Evolutionary conservation across 1,140 invertebrate genomes (phyloP).

Genomic region (Amphibalanus amphitrite): DNA sequence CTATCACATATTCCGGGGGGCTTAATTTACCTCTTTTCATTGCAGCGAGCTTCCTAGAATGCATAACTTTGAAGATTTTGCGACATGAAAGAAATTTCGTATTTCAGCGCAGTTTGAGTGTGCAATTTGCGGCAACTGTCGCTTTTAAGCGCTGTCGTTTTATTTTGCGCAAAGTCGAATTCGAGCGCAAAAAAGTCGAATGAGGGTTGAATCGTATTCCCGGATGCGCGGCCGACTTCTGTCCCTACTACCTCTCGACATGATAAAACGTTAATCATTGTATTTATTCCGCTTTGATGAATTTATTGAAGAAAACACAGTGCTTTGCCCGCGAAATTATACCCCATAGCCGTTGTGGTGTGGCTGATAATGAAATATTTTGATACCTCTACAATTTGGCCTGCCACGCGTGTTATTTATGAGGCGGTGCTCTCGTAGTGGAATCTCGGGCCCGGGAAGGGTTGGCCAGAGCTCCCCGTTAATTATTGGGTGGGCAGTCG

Average conservation of each 20-base stretch:
- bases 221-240: background rate
- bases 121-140: no score
- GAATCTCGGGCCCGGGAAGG: background rate
- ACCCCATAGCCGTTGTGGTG: background rate
- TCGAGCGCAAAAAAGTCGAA: no score
- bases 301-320: conserved; percentile 2
- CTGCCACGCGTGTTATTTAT: background rate
- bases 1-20: no score
- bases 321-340: background rate
- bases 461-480: background rate
- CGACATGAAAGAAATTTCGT: no score
- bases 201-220: no score
- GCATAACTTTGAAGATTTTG: no score
- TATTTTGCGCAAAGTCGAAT: no score
- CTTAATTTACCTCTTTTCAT: no score
- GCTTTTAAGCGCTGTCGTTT: no score
- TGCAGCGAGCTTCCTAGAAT: no score
- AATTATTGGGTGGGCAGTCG: background rate
- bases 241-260: background rate
- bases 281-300: conserved; percentile 1
- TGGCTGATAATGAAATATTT: conserved; percentile 1
- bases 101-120: no score
- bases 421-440: background rate
- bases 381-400: background rate
- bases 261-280: conserved; percentile 1